Conservation (phyloP, 2,797 vertebrate species). For the Sebastes oblongus region DNA sequence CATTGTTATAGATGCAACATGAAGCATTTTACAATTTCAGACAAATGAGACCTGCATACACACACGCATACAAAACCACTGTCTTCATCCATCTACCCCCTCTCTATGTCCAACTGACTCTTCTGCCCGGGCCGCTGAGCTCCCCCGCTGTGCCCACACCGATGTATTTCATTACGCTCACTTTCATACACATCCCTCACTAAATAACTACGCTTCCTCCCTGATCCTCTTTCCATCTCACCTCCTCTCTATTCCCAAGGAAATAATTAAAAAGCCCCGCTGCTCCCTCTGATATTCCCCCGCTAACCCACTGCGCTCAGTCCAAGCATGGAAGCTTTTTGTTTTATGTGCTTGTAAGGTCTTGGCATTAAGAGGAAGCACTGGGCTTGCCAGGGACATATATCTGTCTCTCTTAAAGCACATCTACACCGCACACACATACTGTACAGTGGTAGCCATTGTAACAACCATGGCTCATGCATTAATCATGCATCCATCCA, state of each 20-base stretch:
- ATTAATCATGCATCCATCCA: constrained; percentile 37
- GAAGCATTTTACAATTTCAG: too few relatives aligned
- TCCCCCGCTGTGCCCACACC: neutral
- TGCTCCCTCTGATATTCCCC: constrained; percentile 68
- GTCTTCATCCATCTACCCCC: neutral
- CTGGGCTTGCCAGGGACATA: constrained; percentile 68
- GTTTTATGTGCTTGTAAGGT: constrained; percentile 78
- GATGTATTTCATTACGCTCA: constrained; percentile 28
- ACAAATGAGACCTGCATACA: neutral
- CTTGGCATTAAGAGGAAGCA: constrained; percentile 65
- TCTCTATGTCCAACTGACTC: neutral
- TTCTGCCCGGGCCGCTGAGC: neutral
- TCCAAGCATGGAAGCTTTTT: constrained; percentile 58
- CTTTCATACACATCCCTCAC: constrained; percentile 68
- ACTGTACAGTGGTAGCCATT: constrained; percentile 2
- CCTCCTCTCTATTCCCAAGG: constrained; percentile 81
- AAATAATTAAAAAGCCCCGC: constrained; percentile 83
- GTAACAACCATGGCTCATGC: neutral
- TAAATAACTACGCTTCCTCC: constrained; percentile 76
- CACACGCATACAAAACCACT: constrained; percentile 17
- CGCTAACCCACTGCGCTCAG: constrained; percentile 26
- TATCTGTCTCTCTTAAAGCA: constrained; percentile 51
- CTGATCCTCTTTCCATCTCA: constrained; percentile 74
- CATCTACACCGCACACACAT: neutral
- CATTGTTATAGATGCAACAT: too few relatives aligned